Conservation (phyloP, 2,888 invertebrate genomes). For the Hypolimnas misippus region DNA sequence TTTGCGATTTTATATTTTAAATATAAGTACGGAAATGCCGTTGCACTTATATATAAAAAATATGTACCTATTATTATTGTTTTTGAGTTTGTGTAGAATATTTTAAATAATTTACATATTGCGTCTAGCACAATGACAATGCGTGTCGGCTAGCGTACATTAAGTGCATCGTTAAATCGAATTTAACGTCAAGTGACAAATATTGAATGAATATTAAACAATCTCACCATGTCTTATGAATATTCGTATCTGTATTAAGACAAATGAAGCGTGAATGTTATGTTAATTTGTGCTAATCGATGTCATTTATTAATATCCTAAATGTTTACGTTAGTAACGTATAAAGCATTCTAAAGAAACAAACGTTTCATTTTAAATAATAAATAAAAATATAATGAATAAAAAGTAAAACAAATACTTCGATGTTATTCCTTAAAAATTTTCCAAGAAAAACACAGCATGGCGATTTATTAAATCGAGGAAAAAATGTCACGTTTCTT, state of each 20-base stretch:
- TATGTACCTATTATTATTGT: no score
- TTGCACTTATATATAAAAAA: neutral
- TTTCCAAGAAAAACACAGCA: no score
- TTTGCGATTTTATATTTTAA: no score
- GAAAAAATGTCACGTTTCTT: no score
- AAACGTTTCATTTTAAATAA: no score
- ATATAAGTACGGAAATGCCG: no score
- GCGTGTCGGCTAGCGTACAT: neutral
- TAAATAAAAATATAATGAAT: neutral
- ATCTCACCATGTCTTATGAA: slow-evolving; percentile 1
- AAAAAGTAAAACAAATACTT: neutral
- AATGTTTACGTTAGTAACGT: neutral
- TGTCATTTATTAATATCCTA: neutral
- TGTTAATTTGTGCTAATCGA: slow-evolving; percentile 6
- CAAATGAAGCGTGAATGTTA: slow-evolving; percentile 9
- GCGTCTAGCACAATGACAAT: neutral
- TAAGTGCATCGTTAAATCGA: slow-evolving; percentile 12
- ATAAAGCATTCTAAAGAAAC: neutral
- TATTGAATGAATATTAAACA: slow-evolving; percentile 13
- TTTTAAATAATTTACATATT: neutral
- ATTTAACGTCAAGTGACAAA: slow-evolving; percentile 5
- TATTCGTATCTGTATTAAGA: neutral
- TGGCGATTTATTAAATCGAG: no score
- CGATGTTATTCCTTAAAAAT: no score
- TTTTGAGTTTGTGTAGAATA: neutral